Conservation (phyloP, 1,140 invertebrate species). For the Brachionus rotundiformis region DNA sequence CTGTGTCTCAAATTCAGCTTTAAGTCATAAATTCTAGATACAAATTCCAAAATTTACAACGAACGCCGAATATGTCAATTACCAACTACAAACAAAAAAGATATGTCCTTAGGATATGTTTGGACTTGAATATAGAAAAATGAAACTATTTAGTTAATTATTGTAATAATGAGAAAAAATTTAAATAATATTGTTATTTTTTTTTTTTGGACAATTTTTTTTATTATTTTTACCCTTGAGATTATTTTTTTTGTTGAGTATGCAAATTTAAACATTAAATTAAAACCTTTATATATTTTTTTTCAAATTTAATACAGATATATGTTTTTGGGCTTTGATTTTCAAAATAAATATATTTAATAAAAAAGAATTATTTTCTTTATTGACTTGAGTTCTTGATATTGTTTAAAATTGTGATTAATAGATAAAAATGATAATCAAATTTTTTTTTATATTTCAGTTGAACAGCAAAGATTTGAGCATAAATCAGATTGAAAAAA, state of each 20-base stretch:
- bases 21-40: background rate
- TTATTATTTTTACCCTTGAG: conserved; percentile 7
- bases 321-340: background rate
- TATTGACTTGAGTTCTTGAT: no score
- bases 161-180: conserved; percentile 21
- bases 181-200: background rate
- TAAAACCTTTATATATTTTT: conserved; percentile 15
- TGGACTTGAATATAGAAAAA: background rate
- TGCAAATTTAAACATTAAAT: conserved; percentile 35
- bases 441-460: background rate
- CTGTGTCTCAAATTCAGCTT: conserved; percentile 52
- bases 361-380: background rate
- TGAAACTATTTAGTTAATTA: conserved; percentile 28
- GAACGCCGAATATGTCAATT: conserved; percentile 2
- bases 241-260: background rate
- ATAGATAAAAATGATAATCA: no score
- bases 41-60: conserved; percentile 19
- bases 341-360: background rate
- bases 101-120: conserved; percentile 19
- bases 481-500: background rate
- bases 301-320: background rate
- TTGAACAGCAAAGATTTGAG: no score
- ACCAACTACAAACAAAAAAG: background rate
- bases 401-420: no score
- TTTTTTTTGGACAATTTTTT: background rate